phyloP scores from a whole-genome alignment of 1,140 invertebrate genomes.

The Drosophila pectinifera region DNA sequence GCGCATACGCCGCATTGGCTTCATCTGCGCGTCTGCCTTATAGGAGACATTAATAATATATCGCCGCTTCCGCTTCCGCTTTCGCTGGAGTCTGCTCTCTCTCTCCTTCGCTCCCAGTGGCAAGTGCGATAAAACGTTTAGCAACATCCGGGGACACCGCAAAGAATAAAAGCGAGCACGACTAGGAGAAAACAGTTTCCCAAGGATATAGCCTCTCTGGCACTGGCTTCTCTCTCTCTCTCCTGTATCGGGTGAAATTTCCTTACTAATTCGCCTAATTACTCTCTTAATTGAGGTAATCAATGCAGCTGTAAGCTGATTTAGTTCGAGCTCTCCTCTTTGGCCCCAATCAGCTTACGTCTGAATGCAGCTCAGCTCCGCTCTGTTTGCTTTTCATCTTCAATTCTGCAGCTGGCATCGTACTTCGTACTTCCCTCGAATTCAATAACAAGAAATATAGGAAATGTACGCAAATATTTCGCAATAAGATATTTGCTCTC shows the following conservation, averaged over 20 bases:
- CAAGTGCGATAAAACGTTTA: constrained; percentile 81
- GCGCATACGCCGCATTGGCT: constrained; percentile 73
- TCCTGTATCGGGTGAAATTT: constrained; percentile 21
- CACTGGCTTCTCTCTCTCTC: neutral
- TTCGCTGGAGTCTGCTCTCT: no score
- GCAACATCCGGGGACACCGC: constrained; percentile 57
- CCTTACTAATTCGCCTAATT: constrained; percentile 46
- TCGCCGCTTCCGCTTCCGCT: constrained; percentile 53
- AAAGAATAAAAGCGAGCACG: neutral
- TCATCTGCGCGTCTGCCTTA: constrained; percentile 33
- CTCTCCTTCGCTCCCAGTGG: constrained; percentile 22
- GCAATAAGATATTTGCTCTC: constrained; percentile 44
- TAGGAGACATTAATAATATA: constrained; percentile 75
- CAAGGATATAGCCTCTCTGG: neutral
- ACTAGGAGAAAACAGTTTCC: constrained; percentile 1
- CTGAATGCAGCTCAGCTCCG: constrained; percentile 3
- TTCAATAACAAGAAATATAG: constrained; percentile 23
- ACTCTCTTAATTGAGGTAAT: constrained; percentile 47
- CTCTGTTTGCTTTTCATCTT: constrained; percentile 22
- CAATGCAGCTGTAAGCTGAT: constrained; percentile 46
- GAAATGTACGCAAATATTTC: constrained; percentile 60
- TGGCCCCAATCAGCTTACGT: constrained; percentile 22
- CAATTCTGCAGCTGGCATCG: constrained; percentile 27
- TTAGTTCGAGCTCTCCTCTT: constrained; percentile 19
- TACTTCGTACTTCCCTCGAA: constrained; percentile 19